These are phyloP conservation scores for Poecilus cupreus DNA, from an alignment of 2,888 invertebrate genomes.

Conservation along the genomic window DNA sequence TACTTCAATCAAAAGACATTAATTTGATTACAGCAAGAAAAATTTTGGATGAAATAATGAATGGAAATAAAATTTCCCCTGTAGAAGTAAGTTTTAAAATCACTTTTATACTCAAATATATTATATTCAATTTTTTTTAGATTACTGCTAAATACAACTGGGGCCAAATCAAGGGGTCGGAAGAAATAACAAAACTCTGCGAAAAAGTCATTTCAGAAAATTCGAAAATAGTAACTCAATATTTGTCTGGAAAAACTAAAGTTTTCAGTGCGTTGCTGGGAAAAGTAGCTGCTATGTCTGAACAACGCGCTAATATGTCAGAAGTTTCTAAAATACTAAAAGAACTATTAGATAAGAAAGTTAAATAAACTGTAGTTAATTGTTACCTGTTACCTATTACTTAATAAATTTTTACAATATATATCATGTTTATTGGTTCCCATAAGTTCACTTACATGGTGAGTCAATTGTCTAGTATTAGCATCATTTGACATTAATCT, in stretches of 20 bases:
- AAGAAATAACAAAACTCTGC: conserved; percentile 78
- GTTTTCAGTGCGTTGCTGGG: conserved; percentile 80
- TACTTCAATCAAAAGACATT: conserved; percentile 77
- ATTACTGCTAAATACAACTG: conserved; percentile 80
- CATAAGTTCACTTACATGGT: conserved; percentile 59
- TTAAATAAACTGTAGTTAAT: conserved; percentile 2
- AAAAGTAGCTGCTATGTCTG: conserved; percentile 76
- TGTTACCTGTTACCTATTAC: background rate
- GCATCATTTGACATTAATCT: conserved; percentile 43
- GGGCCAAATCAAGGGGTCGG: conserved; percentile 78
- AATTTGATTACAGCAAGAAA: conserved; percentile 77
- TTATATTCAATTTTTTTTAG: conserved; percentile 64
- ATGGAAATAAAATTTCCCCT: conserved; percentile 71
- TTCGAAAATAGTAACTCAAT: conserved; percentile 80
- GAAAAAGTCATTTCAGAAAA: conserved; percentile 78
- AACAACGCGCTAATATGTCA: conserved; percentile 82
- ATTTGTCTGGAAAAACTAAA: conserved; percentile 82
- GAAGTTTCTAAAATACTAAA: conserved; percentile 78
- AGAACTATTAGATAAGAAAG: conserved; percentile 73
- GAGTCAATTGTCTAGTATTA: conserved; percentile 52
- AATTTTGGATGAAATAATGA: conserved; percentile 73
- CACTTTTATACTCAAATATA: conserved; percentile 40
- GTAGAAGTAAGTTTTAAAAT: conserved; percentile 66
- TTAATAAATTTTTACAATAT: conserved; percentile 53
- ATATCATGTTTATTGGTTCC: conserved; percentile 58